These are phyloP conservation scores for Parapsyche elsis DNA, from an alignment of 1,140 invertebrate genomes.

Conservation along the genomic window DNA sequence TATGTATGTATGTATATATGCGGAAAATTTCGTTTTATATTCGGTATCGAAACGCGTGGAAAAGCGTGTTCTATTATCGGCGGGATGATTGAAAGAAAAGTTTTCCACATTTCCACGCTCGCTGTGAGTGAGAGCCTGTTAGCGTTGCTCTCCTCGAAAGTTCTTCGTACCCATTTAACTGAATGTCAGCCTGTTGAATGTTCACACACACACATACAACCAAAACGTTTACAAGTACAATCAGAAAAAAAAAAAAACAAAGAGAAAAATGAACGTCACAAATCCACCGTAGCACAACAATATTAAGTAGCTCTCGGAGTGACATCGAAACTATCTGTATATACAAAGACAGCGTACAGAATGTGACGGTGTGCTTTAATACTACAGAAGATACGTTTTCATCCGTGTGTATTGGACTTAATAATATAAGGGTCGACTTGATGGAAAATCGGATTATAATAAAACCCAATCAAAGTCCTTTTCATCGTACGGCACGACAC, in stretches of 20 bases:
- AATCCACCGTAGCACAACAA: too few relatives aligned
- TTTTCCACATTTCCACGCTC: constrained; percentile 8
- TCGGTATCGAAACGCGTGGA: not conserved
- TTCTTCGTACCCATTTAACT: not conserved
- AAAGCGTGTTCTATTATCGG: not conserved
- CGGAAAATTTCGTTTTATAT: too few relatives aligned
- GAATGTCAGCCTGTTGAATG: constrained; percentile 29
- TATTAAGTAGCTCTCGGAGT: too few relatives aligned
- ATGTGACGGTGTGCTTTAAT: too few relatives aligned
- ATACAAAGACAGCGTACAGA: too few relatives aligned
- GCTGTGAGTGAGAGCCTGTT: not conserved
- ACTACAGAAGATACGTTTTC: too few relatives aligned
- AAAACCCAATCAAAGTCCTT: constrained; percentile 9
- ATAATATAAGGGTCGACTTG: not conserved
- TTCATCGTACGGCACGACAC: not conserved
- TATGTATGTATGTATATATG: too few relatives aligned
- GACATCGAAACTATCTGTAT: too few relatives aligned
- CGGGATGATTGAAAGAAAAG: not conserved
- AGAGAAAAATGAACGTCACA: too few relatives aligned
- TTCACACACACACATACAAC: not conserved
- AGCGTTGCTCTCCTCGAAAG: not conserved
- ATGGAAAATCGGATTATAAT: constrained; percentile 5
- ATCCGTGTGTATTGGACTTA: not conserved
- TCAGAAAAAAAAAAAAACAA: too few relatives aligned
- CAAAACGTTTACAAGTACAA: too few relatives aligned